Evolutionary conservation across 2,797 vertebrate genomes (phyloP).

Genomic region (Liasis olivaceus): DNA sequence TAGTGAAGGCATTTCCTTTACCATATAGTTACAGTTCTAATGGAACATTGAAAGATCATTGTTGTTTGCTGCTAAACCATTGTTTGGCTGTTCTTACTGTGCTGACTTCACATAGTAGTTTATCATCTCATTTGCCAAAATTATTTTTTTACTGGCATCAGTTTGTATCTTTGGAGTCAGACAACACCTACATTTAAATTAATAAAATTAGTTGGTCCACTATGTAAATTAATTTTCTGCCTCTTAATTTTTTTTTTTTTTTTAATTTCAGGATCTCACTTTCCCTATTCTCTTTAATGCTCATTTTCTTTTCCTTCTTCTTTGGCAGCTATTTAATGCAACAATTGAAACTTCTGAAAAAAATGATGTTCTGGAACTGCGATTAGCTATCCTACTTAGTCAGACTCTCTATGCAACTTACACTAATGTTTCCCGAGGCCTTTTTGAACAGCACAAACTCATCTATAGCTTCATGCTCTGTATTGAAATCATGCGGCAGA

Average conservation of each 20-base stretch:
- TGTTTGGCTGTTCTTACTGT: background rate
- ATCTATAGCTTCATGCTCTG: constrained; percentile 86
- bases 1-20: too few species aligned
- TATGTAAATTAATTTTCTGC: background rate
- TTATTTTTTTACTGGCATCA: background rate
- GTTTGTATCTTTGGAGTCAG: background rate
- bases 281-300: background rate
- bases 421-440: constrained; percentile 77
- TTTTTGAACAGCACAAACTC: constrained; percentile 83
- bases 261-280: background rate
- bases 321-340: constrained; percentile 78
- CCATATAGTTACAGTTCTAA: too few species aligned
- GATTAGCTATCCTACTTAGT: constrained; percentile 75
- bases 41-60: too few species aligned
- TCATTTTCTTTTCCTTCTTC: background rate
- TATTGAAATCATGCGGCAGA: constrained; percentile 79
- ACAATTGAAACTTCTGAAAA: constrained; percentile 78
- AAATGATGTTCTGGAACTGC: constrained; percentile 67
- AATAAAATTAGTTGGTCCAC: background rate
- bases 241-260: background rate
- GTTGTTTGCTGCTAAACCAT: too few species aligned
- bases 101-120: background rate
- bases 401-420: constrained; percentile 78
- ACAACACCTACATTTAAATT: background rate
- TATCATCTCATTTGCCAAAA: background rate